Base-by-base conservation (phyloP, 2,113 vertebrate species). In the Cinclus mexicanus region DNA sequence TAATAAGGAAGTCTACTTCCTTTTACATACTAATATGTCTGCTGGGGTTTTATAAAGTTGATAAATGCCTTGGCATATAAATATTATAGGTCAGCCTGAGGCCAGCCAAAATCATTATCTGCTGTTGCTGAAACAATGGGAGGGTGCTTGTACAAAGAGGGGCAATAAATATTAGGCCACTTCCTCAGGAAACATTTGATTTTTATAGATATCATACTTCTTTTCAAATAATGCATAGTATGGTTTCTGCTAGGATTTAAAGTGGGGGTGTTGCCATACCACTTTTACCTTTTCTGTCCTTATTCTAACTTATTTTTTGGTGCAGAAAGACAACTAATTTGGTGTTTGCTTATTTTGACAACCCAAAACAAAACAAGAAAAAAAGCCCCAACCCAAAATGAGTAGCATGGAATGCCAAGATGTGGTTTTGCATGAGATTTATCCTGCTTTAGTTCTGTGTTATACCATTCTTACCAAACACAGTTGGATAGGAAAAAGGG, bases 1-100 rank as follows among this genome's bases (percentile, higher is more conserved):
- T 52, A 94, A 89, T 95, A 83, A 97, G 97, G 94, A 98, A 97
- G 74, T 93, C 77, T 67, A 80, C 59, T 98, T 98, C 95, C 94
- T 94, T 96, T 96, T 97, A 86, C 93, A 96, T 94, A 83, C 87
- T 90, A 93, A 96, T 95, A 94, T 94, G 91, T 96, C 96, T 96
- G 11, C 39, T 89, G 42, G 60, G 33, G 61, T 96, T 94, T 97
- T 70, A 92, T 65, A 83, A 95, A 84, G 88, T 92, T 95, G 97
- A 93, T 97, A 96, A 96, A 91, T 95, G 94, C 74, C 55, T 89
- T 89, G 83, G 88, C 89, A 53, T 95, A 75, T 89, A 96, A 97
- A 50, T 95, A 91, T 89, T 96, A 44, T 24, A 96, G 97, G 97
- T 98, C 94, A 88, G 74, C n/a, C 25, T 50, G 75, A 88, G 93